These are phyloP conservation scores for Hydrolagus colliei DNA, from an alignment of 2,797 vertebrate genomes.

Conservation along the genomic window DNA sequence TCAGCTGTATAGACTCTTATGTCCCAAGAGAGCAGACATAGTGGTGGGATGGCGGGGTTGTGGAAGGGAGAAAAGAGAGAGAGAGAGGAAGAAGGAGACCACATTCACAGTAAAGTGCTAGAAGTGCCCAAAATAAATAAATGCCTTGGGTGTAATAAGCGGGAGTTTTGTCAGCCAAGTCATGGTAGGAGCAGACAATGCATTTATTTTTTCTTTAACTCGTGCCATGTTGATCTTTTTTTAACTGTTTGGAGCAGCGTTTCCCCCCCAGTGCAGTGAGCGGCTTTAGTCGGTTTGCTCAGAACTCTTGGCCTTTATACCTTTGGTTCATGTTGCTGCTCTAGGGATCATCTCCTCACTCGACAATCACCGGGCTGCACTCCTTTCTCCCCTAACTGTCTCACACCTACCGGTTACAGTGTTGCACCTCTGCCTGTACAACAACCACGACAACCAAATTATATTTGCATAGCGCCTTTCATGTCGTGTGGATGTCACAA, in stretches of 20 bases:
- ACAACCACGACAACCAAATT: too few species aligned
- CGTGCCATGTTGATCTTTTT: background rate
- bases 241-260: background rate
- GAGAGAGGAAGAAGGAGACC: background rate
- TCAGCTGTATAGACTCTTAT: constrained; percentile 72
- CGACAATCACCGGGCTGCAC: too few species aligned
- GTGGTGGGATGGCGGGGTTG: constrained; percentile 34
- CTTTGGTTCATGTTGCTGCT: too few species aligned
- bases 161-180: constrained; percentile 42
- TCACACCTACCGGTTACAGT: too few species aligned
- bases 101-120: constrained; percentile 58
- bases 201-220: background rate
- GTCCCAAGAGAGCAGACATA: constrained; percentile 31
- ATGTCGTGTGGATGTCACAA: too few species aligned
- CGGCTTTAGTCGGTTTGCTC: too few species aligned
- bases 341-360: too few species aligned
- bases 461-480: too few species aligned
- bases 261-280: too few species aligned
- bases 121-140: constrained; percentile 67
- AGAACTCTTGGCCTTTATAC: too few species aligned
- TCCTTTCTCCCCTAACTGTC: too few species aligned
- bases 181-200: constrained; percentile 35
- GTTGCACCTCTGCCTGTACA: too few species aligned
- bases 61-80: constrained; percentile 39
- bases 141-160: constrained; percentile 50